A percentile compares a stretch with the other conserved stretches of the same genome.
Conservation (phyloP, 2,888 invertebrate species). For the Neria commutata region DNA sequence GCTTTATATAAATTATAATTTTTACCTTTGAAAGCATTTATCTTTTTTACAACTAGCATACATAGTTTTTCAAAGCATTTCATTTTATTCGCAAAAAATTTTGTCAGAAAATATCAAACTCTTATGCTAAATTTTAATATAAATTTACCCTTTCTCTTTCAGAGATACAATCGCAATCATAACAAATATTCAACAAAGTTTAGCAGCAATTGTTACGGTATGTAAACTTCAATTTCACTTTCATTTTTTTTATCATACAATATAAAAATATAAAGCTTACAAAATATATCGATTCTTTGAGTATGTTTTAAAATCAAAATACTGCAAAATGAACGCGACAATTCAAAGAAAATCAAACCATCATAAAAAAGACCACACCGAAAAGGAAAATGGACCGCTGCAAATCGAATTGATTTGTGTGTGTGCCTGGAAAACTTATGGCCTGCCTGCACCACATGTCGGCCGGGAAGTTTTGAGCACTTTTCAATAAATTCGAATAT, state of each 20-base stretch:
- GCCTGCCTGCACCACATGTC: too few relatives aligned
- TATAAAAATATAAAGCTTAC: too few relatives aligned
- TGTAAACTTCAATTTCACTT: constrained; percentile 26
- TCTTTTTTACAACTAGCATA: too few relatives aligned
- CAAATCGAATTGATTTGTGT: not conserved
- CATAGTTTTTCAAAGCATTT: not conserved
- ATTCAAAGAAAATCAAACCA: constrained; percentile 12
- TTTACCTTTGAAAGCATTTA: too few relatives aligned
- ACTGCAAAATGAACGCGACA: not conserved
- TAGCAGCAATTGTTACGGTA: constrained; percentile 36
- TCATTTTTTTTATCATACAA: too few relatives aligned
- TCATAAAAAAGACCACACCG: constrained; percentile 1
- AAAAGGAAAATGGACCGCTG: not conserved
- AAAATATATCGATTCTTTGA: constrained; percentile 8
- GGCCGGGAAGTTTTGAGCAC: too few relatives aligned
- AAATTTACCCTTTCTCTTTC: constrained; percentile 13
- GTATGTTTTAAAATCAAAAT: constrained; percentile 19
- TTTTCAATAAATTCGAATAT: too few relatives aligned
- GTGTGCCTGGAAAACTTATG: not conserved
- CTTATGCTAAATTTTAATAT: too few relatives aligned
- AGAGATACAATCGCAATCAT: constrained; percentile 35
- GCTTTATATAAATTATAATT: too few relatives aligned
- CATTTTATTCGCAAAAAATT: not conserved
- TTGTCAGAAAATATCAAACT: too few relatives aligned
- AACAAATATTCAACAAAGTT: constrained; percentile 27